These are phyloP conservation scores for Drosophila erecta DNA, from an alignment of 1,140 invertebrate species.

Conservation along the genomic window DNA sequence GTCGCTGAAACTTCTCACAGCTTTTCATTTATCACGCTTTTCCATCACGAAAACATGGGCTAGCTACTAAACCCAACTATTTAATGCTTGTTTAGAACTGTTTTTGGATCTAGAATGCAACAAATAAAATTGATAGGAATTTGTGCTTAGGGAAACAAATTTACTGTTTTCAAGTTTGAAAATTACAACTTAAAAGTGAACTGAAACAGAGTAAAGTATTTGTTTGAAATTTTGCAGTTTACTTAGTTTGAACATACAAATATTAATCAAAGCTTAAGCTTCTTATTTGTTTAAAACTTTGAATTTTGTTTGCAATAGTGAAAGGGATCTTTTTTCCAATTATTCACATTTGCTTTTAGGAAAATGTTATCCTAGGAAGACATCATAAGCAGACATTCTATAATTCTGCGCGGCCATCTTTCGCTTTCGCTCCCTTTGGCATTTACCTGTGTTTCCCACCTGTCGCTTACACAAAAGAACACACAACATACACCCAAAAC, in stretches of 20 bases:
- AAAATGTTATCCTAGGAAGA: neutral
- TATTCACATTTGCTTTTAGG: neutral
- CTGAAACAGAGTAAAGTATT: too few species aligned
- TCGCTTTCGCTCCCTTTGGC: slow-evolving; percentile 12
- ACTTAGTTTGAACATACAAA: too few species aligned
- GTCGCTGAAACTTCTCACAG: neutral
- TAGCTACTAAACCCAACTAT: neutral
- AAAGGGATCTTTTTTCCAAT: neutral
- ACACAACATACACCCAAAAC: slow-evolving; percentile 10
- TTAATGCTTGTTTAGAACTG: neutral
- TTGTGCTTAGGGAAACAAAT: too few species aligned
- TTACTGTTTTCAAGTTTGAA: too few species aligned
- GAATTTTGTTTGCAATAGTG: neutral
- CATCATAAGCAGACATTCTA: neutral
- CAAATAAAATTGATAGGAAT: too few species aligned
- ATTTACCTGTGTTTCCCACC: slow-evolving; percentile 3
- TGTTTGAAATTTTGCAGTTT: too few species aligned
- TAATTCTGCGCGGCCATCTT: slow-evolving; percentile 5
- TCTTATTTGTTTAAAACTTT: neutral
- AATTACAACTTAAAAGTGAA: too few species aligned
- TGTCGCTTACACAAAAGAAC: slow-evolving; percentile 9
- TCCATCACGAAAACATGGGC: neutral
- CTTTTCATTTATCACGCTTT: slow-evolving; percentile 2
- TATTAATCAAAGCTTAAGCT: too few species aligned
- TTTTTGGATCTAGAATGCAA: too few species aligned